Conservation (phyloP, 2,113 vertebrate genomes). For the Fregata magnificens region DNA sequence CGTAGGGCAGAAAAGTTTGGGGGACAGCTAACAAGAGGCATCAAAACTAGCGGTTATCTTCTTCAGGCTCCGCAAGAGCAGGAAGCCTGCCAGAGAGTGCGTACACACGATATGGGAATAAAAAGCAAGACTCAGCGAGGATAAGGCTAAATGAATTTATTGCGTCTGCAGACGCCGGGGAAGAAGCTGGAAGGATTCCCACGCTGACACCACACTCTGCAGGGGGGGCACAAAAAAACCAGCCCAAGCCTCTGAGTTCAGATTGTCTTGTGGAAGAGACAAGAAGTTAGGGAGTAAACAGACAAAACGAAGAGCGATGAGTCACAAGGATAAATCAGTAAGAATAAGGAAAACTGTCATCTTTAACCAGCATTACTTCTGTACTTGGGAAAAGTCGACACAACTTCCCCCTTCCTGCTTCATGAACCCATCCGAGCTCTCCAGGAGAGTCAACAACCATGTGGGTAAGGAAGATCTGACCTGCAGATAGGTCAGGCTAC, state of each 20-base stretch:
- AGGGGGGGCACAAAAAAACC: not conserved
- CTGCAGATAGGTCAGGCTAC: not conserved
- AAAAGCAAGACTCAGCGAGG: not conserved
- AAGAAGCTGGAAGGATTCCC: not conserved
- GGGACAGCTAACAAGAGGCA: not conserved
- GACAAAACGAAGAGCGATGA: not conserved
- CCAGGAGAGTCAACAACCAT: not conserved
- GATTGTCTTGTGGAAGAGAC: not conserved
- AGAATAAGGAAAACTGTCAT: not conserved
- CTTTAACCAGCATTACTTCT: not conserved
- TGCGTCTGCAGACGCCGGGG: not conserved
- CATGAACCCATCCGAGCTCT: rapidly evolving
- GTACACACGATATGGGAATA: rapidly evolving
- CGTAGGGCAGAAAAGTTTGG: rapidly evolving
- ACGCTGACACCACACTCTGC: not conserved
- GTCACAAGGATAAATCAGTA: not conserved
- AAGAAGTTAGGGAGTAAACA: not conserved
- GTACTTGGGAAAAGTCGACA: not conserved
- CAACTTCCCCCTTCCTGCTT: not conserved
- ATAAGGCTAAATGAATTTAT: not conserved
- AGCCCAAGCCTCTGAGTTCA: not conserved
- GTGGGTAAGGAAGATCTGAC: not conserved
- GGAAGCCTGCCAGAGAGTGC: not conserved
- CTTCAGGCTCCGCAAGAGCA: not conserved
- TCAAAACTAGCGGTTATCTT: not conserved